A percentile compares a stretch with the other conserved stretches of the same genome.
Conservation (phyloP, 2,797 vertebrate genomes). For the Rhinogobio ventralis region DNA sequence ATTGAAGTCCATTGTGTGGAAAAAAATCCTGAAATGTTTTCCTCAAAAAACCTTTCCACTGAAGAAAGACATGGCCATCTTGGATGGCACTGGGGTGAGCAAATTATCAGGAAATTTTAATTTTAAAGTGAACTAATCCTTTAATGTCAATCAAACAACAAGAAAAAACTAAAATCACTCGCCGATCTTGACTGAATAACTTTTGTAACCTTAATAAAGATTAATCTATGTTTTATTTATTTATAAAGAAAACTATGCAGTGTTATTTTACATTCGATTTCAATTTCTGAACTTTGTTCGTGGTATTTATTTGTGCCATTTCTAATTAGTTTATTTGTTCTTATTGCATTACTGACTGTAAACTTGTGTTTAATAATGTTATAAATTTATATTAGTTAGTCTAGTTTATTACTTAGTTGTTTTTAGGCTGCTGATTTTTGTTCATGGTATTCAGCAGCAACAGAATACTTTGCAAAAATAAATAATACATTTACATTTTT, state of each 20-base stretch:
- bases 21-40: too few relatives aligned
- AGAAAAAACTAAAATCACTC: not conserved
- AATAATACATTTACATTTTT: too few relatives aligned
- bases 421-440: too few relatives aligned
- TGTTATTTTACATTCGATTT: not conserved
- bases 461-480: not conserved
- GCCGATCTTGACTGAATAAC: not conserved
- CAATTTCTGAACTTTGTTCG: not conserved
- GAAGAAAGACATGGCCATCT: too few relatives aligned
- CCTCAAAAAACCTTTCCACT: too few relatives aligned
- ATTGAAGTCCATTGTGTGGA: too few relatives aligned
- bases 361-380: not conserved
- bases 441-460: not conserved
- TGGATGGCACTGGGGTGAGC: too few relatives aligned
- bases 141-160: not conserved
- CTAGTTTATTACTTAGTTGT: not conserved
- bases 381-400: not conserved
- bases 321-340: not conserved
- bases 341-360: not conserved
- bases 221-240: not conserved
- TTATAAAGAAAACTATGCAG: not conserved
- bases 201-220: not conserved
- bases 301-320: not conserved
- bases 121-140: too few relatives aligned
- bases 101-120: too few relatives aligned